Evolutionary conservation across 2,888 invertebrate species (phyloP), one percentile per base, ranked within the genome.

Genomic region (Sminthurinus aureus): DNA sequence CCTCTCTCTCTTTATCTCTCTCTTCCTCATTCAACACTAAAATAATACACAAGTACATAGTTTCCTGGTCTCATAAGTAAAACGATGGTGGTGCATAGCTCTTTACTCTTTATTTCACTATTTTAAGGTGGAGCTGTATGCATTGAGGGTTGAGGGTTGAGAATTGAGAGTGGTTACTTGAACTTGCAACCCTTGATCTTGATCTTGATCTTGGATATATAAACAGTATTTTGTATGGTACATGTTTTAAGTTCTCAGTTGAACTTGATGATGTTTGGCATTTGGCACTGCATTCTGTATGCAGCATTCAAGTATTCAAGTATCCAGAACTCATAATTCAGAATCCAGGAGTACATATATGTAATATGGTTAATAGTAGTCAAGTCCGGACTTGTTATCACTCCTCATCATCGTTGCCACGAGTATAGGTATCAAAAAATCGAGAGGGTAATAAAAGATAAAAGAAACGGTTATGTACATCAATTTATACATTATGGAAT

Each of bases 41-140:
- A 2, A 18, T 64, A 2, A 64, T 64, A 64, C 15, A 64, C 9
- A n/a, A 4, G 9, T 64, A 64, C 38, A 64, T 64, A 64, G n/a
- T 64, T 13, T 64, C 15, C n/a, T 64, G 13, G 64, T 18, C n/a
- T 64, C n/a, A n/a, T 9, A 64, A n/a, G n/a, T 64, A 3, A n/a
- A n/a, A 64, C 0, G 64, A 64, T 64, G n/a, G 64, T 1, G 2
- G 9, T 64, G 9, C 64, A 64, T 15, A 64, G 71, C 24, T 71
- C 15, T 13, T 22, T 71, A 71, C 22, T 13, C 26, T 71, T 71
- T 71, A 71, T 71, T 71, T 71, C 24, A 71, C 24, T 24, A 71
- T 71, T 71, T 71, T 24, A 71, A 71, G 71, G 71, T 71, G 71
- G 71, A 71, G 71, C 58, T 58, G 58, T 15, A 18, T 52, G n/a